phyloP scores from a whole-genome alignment of 1,140 invertebrate species.

The Chymomyza costata region DNA sequence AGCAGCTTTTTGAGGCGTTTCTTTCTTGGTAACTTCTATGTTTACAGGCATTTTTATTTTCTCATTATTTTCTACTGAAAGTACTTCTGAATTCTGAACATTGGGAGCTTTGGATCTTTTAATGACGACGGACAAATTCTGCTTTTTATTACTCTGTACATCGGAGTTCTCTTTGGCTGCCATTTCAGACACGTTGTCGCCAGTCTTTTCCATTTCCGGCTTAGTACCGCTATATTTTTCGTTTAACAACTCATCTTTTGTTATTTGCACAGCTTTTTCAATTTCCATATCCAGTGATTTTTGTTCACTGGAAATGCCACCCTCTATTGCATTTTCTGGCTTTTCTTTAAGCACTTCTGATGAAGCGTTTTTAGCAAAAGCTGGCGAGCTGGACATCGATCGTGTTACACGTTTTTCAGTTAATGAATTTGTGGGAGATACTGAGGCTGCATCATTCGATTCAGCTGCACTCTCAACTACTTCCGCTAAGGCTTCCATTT shows the following conservation, averaged over 20 bases:
- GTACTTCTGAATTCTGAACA: too few species aligned
- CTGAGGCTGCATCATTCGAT: neutral
- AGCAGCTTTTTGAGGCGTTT: too few species aligned
- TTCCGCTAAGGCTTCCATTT: neutral
- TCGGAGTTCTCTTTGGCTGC: neutral
- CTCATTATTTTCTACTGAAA: too few species aligned
- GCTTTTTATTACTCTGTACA: neutral
- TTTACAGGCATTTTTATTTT: too few species aligned
- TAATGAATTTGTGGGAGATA: neutral
- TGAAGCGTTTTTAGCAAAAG: slow-evolving; percentile 1
- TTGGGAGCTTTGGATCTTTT: too few species aligned
- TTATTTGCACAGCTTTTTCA: neutral
- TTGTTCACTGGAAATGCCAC: neutral
- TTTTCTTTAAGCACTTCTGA: neutral
- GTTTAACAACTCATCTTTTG: neutral
- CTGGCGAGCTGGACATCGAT: slow-evolving; percentile 56
- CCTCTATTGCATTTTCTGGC: neutral
- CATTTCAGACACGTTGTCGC: neutral
- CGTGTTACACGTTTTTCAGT: slow-evolving; percentile 38
- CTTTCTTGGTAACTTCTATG: too few species aligned
- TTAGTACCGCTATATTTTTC: neutral
- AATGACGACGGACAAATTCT: too few species aligned
- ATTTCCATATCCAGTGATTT: neutral
- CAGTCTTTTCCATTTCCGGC: neutral
- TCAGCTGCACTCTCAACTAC: neutral